Conservation (phyloP, 2,113 vertebrate genomes). For the Phaethon lepturus region DNA sequence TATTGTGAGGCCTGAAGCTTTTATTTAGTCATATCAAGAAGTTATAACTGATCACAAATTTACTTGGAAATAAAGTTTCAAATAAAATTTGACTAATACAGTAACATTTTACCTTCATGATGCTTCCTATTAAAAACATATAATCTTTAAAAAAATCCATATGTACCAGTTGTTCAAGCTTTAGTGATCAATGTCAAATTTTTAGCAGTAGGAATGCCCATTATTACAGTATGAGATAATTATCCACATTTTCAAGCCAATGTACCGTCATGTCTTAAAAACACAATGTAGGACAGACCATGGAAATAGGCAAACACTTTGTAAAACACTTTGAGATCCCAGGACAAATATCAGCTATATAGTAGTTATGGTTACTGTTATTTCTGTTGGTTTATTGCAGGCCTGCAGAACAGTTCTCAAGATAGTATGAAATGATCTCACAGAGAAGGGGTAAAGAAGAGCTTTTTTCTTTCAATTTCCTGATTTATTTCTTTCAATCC, state of each 20-base stretch:
- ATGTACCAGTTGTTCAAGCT: not conserved
- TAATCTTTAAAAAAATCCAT: not conserved
- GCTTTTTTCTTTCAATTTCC: not conserved
- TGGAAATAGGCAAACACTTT: not conserved
- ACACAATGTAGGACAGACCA: not conserved
- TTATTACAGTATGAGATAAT: not conserved
- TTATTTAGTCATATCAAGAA: not conserved
- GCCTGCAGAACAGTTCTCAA: not conserved
- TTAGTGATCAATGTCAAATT: not conserved
- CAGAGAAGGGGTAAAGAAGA: not conserved
- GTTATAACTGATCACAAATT: not conserved
- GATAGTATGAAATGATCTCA: not conserved
- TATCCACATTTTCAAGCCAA: not conserved
- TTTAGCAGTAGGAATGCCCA: not conserved
- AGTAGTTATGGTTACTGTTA: not conserved
- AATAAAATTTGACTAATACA: not conserved
- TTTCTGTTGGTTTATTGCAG: not conserved
- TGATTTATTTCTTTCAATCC: not conserved
- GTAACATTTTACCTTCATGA: not conserved
- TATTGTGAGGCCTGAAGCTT: not conserved
- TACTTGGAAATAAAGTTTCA: not conserved
- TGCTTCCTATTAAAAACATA: not conserved
- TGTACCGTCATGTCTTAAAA: not conserved
- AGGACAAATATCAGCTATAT: not conserved
- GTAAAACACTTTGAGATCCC: not conserved